A percentile compares a stretch with the other conserved stretches of the same genome.
phyloP scores from a whole-genome alignment of 2,797 vertebrate genomes.

The Oryzias dopingdopingensis region DNA sequence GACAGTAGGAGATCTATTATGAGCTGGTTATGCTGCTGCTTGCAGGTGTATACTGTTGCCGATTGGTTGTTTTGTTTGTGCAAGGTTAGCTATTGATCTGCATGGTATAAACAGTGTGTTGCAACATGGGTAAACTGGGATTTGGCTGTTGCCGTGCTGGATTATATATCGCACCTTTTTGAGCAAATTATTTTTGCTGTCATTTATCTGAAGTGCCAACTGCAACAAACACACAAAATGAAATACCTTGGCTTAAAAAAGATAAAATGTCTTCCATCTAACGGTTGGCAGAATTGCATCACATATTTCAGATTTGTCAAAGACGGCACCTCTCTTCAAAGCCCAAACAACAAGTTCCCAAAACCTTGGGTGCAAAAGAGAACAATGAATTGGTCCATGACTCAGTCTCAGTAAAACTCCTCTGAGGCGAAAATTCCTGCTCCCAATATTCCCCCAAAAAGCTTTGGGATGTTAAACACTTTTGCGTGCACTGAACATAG shows the following conservation, averaged over 20 bases:
- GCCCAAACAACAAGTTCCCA: not conserved
- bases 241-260: not conserved
- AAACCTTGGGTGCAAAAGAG: too few relatives aligned
- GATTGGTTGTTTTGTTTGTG: constrained; percentile 17
- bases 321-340: not conserved
- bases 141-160: not conserved
- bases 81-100: constrained; percentile 15
- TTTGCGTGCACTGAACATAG: not conserved
- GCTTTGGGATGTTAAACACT: too few relatives aligned
- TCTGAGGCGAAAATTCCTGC: constrained; percentile 5
- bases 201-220: not conserved
- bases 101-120: constrained; percentile 6
- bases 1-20: constrained; percentile 46
- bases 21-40: constrained; percentile 40
- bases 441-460: constrained; percentile 18
- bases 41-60: constrained; percentile 34
- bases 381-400: constrained; percentile 14
- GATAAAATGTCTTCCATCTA: constrained; percentile 3
- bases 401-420: constrained; percentile 16
- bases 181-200: constrained; percentile 1
- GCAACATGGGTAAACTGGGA: not conserved
- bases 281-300: not conserved
- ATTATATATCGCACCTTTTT: not conserved
- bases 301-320: not conserved
- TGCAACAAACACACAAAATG: not conserved